Evolutionary conservation across 2,113 vertebrate genomes (phyloP), one percentile per base, ranked within the genome.

Genomic region (Dasyurus viverrinus): DNA sequence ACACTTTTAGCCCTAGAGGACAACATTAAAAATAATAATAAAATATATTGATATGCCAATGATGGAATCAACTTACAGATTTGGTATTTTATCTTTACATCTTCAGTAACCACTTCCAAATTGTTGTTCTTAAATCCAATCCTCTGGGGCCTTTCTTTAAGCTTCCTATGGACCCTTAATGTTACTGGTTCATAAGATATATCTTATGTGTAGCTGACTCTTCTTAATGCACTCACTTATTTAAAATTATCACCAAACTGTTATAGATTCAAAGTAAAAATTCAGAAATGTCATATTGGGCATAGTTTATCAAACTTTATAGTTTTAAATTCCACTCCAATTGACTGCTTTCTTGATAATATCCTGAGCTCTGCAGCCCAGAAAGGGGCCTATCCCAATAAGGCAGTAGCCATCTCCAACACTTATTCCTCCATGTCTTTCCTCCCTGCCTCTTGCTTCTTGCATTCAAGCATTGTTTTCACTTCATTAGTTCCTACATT

Each of bases 401-500:
- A 89, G 23, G 84, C 54, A 53, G 46, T 90, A 30, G 23, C 95
- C 14, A 30, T 93, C 46, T 94, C 19, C 52, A 60, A 92, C 53
- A 96, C 1, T 53, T 90, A 57, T 94, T 92, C 90, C 22, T 50
- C 54, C 8, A 16, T 42, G 54, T 27, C 23, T 25, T 54, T 68
- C 27, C 93, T 96, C 53, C 26, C 90, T 84, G 4, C 24, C 90
- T 92, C 0, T 90, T 84, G 3, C 27, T 90, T 92, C 0, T 0
- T 27, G 96, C 30, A 46, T 54, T 95, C 91, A 89, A 25, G n/a
- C 89, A 92, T 91, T 30, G 53, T 96, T 53, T 84, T 89, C 91
- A 96, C 90, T 93, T 98, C 93, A 92, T 0, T 92, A 46, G 3
- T 76, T 96, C 95, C 55, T 11, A 68, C 76, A 93, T n/a, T 46